A percentile compares a stretch with the other conserved stretches of the same genome.
Evolutionary conservation across 2,888 invertebrate genomes (phyloP).

Genomic region (Amphipyra berbera): DNA sequence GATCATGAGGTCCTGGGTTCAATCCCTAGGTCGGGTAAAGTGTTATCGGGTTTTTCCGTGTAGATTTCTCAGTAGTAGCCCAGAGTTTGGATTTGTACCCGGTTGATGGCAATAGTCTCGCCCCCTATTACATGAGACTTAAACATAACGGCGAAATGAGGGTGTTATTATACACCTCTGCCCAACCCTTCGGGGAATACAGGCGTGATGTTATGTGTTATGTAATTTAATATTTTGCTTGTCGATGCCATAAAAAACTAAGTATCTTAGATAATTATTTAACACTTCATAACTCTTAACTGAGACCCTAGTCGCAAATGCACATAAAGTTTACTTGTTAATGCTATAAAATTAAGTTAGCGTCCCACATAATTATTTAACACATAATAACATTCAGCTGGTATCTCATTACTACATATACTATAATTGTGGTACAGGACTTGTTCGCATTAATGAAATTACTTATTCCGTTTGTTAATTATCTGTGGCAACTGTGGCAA

Average conservation of each 20-base stretch:
- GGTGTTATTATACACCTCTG: too few relatives aligned
- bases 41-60: too few relatives aligned
- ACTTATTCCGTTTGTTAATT: slow-evolving; percentile 38
- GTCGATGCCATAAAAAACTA: background rate
- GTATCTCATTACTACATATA: slow-evolving; percentile 43
- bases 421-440: slow-evolving; percentile 30
- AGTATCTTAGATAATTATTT: background rate
- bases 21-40: too few relatives aligned
- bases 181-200: too few relatives aligned
- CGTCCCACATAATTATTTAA: slow-evolving; percentile 44
- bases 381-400: slow-evolving; percentile 47
- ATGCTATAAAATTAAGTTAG: slow-evolving; percentile 33
- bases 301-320: background rate
- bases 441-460: slow-evolving; percentile 39
- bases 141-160: too few relatives aligned
- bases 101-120: too few relatives aligned
- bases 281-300: too few relatives aligned
- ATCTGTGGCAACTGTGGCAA: slow-evolving; percentile 32
- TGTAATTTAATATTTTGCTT: background rate
- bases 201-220: too few relatives aligned
- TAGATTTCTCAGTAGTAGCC: too few relatives aligned
- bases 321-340: slow-evolving; percentile 23
- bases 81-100: too few relatives aligned
- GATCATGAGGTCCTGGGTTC: too few relatives aligned
- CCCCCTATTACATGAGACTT: too few relatives aligned